These are phyloP conservation scores for Heterocephalus glaber DNA, from an alignment of 2,113 vertebrate species.

Conservation along the genomic window DNA sequence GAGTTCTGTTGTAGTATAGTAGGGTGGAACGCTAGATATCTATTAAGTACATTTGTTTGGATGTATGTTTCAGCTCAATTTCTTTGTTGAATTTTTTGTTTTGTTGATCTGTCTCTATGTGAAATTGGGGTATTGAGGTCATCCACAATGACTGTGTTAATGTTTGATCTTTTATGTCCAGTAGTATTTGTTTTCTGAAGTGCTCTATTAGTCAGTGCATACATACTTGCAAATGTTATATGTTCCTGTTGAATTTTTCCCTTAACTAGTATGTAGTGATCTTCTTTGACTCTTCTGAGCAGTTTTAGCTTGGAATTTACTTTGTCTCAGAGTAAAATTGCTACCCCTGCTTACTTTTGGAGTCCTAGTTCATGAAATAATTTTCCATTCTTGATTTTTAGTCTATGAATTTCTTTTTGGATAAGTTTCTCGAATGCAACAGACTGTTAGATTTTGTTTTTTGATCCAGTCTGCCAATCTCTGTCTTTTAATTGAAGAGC, in stretches of 20 bases:
- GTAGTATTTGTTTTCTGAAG: background rate
- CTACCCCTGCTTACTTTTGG: background rate
- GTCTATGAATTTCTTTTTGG: background rate
- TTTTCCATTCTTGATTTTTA: background rate
- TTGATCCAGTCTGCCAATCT: background rate
- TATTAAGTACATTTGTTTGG: background rate
- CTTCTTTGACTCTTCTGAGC: background rate
- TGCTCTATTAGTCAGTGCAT: background rate
- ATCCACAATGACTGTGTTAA: background rate
- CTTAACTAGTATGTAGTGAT: background rate
- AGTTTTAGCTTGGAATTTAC: background rate
- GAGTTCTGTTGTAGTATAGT: background rate
- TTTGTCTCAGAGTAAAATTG: background rate
- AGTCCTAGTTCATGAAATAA: background rate
- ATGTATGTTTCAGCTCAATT: background rate
- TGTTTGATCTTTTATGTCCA: background rate
- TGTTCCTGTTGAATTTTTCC: background rate
- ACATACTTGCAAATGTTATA: background rate
- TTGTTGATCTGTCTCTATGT: background rate
- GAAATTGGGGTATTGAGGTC: background rate
- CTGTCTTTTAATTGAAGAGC: background rate
- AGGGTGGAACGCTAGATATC: background rate
- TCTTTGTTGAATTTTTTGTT: background rate
- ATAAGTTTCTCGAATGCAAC: background rate
- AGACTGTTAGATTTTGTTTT: background rate